phyloP scores from a whole-genome alignment of 1,140 invertebrate genomes.

The Limonius californicus region DNA sequence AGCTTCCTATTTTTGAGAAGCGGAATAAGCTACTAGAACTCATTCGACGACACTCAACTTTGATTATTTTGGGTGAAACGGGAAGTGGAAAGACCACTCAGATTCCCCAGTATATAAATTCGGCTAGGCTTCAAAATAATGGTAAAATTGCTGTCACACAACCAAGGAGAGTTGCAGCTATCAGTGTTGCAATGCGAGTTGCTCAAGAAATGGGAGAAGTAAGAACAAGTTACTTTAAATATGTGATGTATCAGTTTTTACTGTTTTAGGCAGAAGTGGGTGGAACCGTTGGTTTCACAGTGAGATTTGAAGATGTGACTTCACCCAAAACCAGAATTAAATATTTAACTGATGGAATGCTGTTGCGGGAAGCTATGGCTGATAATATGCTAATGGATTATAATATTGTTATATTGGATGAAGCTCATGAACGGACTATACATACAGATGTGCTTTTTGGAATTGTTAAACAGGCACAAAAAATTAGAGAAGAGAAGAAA shows the following conservation, averaged over 20 bases:
- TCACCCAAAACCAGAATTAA: conserved; percentile 75
- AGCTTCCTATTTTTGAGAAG: conserved; percentile 51
- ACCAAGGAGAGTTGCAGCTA: conserved; percentile 88
- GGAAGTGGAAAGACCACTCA: conserved; percentile 90
- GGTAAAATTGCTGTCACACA: conserved; percentile 77
- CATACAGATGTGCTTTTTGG: conserved; percentile 92
- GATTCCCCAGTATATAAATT: conserved; percentile 75
- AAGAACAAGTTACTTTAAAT: conserved; percentile 16
- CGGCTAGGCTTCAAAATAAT: conserved; percentile 54
- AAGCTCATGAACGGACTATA: conserved; percentile 95
- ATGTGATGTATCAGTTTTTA: conserved; percentile 19
- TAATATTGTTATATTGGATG: conserved; percentile 87
- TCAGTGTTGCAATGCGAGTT: conserved; percentile 83
- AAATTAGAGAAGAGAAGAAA: conserved; percentile 59
- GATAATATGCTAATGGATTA: conserved; percentile 73
- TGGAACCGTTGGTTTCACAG: conserved; percentile 79
- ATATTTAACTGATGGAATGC: conserved; percentile 94
- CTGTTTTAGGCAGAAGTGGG: conserved; percentile 55
- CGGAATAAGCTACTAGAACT: conserved; percentile 55
- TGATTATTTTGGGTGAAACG: conserved; percentile 85
- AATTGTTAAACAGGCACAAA: conserved; percentile 76
- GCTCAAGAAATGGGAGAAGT: conserved; percentile 66
- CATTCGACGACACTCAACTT: conserved; percentile 54
- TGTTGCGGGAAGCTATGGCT: conserved; percentile 81
- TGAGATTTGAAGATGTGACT: conserved; percentile 88